These are phyloP conservation scores for Macroglossus sobrinus DNA, from an alignment of 2,113 vertebrate species.

Conservation along the genomic window DNA sequence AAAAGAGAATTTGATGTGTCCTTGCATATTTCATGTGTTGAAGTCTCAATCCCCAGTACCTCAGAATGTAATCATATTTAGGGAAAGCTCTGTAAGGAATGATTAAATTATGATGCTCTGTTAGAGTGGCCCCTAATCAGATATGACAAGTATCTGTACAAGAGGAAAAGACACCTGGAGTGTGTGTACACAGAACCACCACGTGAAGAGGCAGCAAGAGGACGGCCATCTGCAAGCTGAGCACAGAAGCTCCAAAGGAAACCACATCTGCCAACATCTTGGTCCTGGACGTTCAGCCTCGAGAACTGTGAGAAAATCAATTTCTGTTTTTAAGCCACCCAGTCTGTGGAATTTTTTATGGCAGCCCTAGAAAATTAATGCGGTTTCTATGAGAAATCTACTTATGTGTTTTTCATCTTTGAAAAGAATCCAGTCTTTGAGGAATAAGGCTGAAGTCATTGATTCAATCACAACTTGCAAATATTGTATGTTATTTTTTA, in stretches of 20 bases:
- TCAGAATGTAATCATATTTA: neutral
- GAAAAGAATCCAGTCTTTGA: constrained; percentile 48
- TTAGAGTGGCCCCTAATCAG: neutral
- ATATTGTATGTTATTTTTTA: neutral
- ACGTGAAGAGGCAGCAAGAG: neutral
- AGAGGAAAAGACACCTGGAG: neutral
- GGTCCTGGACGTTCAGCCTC: neutral
- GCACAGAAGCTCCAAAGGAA: neutral
- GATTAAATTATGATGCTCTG: neutral
- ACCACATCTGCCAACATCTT: neutral
- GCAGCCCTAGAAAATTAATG: neutral
- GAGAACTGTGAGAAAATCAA: neutral
- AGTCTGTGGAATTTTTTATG: neutral
- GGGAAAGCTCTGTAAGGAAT: neutral
- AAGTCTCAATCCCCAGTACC: neutral
- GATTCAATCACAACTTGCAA: constrained; percentile 42
- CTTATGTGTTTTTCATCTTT: constrained; percentile 55
- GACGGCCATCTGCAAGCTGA: neutral
- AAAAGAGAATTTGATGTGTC: neutral
- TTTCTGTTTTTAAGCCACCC: neutral
- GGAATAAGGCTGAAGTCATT: neutral
- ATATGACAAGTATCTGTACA: neutral
- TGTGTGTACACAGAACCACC: rapidly evolving
- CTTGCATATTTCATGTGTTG: neutral
- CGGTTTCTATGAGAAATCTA: neutral